Percentiles rank a stretch among this genome's conserved stretches.
These are phyloP conservation scores for Pseudorhombus dupliciocellatus DNA, from an alignment of 2,113 vertebrate genomes.

Conservation along the genomic window DNA sequence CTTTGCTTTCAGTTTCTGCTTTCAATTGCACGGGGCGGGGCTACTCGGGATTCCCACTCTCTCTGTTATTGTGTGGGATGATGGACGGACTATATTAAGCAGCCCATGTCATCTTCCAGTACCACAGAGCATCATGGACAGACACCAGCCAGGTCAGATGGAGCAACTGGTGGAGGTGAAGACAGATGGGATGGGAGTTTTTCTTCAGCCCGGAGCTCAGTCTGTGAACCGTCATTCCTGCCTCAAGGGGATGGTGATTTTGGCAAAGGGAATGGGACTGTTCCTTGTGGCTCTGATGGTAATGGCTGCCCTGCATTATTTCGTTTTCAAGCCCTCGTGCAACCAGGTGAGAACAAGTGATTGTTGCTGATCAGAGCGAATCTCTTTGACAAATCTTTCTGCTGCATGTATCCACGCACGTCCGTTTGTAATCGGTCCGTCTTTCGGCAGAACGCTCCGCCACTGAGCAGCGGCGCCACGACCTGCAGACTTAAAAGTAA, in stretches of 20 bases:
- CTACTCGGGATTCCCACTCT: conserved; percentile 42
- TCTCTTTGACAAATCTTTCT: background rate
- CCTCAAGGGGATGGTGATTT: conserved; percentile 6
- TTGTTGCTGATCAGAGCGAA: background rate
- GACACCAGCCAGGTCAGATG: conserved; percentile 27
- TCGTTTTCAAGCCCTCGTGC: background rate
- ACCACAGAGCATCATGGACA: conserved; percentile 45
- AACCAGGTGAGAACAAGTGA: conserved; percentile 47
- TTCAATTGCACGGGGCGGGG: conserved; percentile 10
- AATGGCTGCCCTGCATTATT: background rate
- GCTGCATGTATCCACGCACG: background rate
- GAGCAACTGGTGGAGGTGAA: conserved; percentile 33
- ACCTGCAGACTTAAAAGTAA: conserved; percentile 17
- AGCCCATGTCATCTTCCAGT: background rate
- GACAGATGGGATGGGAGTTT: background rate
- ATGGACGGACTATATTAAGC: conserved; percentile 38
- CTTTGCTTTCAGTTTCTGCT: background rate
- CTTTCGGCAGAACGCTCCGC: conserved; percentile 15
- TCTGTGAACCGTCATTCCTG: background rate
- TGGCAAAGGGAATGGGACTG: conserved; percentile 22
- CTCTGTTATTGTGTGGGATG: conserved; percentile 51
- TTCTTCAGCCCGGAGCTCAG: background rate
- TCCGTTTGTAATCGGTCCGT: background rate
- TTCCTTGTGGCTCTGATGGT: background rate
- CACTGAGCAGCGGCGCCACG: accelerated